Evolutionary conservation across 2,113 vertebrate genomes (phyloP).

Genomic region (Psettodes erumei): DNA sequence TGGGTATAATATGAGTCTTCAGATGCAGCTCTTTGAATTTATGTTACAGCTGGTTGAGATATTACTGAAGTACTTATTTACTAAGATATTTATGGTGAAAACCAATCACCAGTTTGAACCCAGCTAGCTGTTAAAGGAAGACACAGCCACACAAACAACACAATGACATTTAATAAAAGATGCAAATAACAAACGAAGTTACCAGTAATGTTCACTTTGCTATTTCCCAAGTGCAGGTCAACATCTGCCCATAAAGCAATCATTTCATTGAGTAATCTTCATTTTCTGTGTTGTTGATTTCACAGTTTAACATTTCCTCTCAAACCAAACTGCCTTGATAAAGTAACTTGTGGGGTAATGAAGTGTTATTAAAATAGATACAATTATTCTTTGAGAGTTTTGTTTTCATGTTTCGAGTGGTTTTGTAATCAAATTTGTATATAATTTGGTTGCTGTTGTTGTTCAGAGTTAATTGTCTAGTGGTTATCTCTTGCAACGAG

Average conservation of each 20-base stretch:
- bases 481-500: background rate
- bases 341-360: conserved; percentile 51
- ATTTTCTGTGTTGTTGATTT: conserved; percentile 20
- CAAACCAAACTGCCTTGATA: conserved; percentile 29
- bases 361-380: conserved; percentile 20
- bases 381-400: conserved; percentile 32
- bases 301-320: conserved; percentile 7
- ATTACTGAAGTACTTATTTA: background rate
- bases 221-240: conserved; percentile 43
- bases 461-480: conserved; percentile 46
- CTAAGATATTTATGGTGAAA: too few species aligned
- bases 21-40: too few species aligned
- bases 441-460: conserved; percentile 46
- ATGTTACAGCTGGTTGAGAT: too few species aligned
- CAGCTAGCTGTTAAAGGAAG: too few species aligned
- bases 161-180: background rate
- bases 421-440: conserved; percentile 35
- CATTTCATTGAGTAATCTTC: background rate
- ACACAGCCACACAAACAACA: background rate
- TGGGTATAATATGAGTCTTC: too few species aligned
- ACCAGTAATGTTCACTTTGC: background rate
- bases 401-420: conserved; percentile 40
- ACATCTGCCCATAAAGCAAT: conserved; percentile 44
- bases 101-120: too few species aligned
- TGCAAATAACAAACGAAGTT: background rate